Conservation (phyloP, 2,797 vertebrate genomes). For the Capromys pilorides region DNA sequence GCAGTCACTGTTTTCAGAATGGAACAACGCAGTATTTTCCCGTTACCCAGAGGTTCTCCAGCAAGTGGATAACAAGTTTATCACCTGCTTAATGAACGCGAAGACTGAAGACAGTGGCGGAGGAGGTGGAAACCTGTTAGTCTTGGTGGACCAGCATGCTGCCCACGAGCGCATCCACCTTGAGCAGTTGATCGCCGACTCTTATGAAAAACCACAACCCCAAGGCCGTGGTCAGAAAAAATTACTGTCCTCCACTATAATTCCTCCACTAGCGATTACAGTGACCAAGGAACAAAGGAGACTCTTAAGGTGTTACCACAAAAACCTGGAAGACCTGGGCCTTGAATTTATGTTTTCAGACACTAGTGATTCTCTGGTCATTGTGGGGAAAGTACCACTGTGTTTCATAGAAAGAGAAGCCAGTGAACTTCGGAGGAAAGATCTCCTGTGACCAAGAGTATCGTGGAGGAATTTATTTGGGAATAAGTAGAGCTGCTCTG, state of each 20-base stretch:
- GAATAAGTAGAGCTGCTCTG: conserved; percentile 93
- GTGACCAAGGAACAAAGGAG: conserved; percentile 93
- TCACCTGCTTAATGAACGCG: conserved; percentile 94
- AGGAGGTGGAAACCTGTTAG: conserved; percentile 84
- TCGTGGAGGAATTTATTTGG: conserved; percentile 94
- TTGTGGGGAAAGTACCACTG: conserved; percentile 92
- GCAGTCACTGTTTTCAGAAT: too few relatives aligned
- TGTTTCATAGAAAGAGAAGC: conserved; percentile 96
- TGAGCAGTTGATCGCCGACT: conserved; percentile 83
- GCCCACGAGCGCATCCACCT: too few relatives aligned
- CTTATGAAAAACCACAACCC: conserved; percentile 90
- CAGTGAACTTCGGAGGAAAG: conserved; percentile 93
- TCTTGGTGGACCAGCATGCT: too few relatives aligned
- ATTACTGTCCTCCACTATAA: conserved; percentile 91
- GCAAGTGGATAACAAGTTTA: conserved; percentile 99
- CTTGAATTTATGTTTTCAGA: conserved; percentile 91
- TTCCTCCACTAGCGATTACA: conserved; percentile 92
- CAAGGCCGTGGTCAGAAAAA: conserved; percentile 88
- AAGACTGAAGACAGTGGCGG: conserved; percentile 80
- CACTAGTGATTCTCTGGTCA: conserved; percentile 83
- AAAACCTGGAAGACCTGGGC: conserved; percentile 89
- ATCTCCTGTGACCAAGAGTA: conserved; percentile 89
- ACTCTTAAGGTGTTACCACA: conserved; percentile 91
- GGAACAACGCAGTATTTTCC: too few relatives aligned
- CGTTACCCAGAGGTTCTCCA: conserved; percentile 90